These are phyloP conservation scores for Trissolcus brochymenae DNA, from an alignment of 2,888 invertebrate species.

Conservation along the genomic window DNA sequence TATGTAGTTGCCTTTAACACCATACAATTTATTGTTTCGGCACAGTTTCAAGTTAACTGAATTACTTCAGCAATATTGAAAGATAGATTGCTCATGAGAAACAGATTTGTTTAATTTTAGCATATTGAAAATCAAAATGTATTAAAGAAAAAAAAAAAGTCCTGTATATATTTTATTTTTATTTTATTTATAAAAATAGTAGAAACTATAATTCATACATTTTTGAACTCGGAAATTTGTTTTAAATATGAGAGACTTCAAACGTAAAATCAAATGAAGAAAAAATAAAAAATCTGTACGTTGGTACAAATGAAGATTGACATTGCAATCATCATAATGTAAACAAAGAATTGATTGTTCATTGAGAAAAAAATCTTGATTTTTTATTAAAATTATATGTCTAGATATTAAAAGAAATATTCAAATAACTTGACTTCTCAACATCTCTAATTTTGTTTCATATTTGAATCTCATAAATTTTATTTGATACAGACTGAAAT, in stretches of 20 bases:
- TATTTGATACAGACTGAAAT: too few relatives aligned
- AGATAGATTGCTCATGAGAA: constrained; percentile 57
- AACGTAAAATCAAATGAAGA: too few relatives aligned
- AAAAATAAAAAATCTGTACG: constrained; percentile 5
- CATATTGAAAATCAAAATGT: not conserved
- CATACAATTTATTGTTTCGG: constrained; percentile 71
- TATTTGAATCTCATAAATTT: too few relatives aligned
- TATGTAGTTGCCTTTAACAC: constrained; percentile 57
- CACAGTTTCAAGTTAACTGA: constrained; percentile 71
- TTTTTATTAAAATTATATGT: constrained; percentile 64
- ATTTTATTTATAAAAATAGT: too few relatives aligned
- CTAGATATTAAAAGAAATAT: too few relatives aligned
- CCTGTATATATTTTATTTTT: too few relatives aligned
- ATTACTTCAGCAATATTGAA: constrained; percentile 70
- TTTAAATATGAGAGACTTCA: too few relatives aligned
- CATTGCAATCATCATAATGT: constrained; percentile 70
- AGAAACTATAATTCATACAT: too few relatives aligned
- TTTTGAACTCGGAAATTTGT: too few relatives aligned
- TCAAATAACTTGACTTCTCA: too few relatives aligned
- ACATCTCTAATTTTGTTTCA: too few relatives aligned
- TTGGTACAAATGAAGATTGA: constrained; percentile 70
- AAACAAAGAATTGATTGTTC: constrained; percentile 64
- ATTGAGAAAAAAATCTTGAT: constrained; percentile 50
- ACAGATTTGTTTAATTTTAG: constrained; percentile 68
- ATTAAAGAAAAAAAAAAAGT: too few relatives aligned